Base-by-base conservation (phyloP, 2,797 vertebrate species). In the Heteromormyrus szaboi region DNA sequence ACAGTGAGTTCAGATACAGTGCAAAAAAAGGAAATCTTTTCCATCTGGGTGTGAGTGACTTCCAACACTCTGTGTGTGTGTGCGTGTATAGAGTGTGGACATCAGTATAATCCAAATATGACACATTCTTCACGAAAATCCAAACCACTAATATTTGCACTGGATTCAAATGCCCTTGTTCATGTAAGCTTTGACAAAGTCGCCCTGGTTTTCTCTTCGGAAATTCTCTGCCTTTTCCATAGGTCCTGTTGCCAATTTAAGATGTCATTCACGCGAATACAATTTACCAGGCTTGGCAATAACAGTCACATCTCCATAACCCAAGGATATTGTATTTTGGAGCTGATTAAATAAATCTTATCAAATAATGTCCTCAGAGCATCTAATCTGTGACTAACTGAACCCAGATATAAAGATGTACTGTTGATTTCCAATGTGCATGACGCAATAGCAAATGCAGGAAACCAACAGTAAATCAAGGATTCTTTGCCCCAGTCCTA, bases 71-170 rank as follows among this genome's bases (percentile, higher is more conserved):
- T 81, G 37, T 46, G 76, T 81, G 76, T 85, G 48, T 51, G 50
- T 62, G n/a, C 22, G 17, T 83, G 41, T 44, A 8, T 81, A 7
- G 51, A 17, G 85, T 44, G 85, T 41, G 53, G 85, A 86, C 85
- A 85, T 53, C 25, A 37, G 53, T 59, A 14, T 41, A 86, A 86
- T 86, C 17, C 50, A 56, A 59, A 37, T 56, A 56, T 41, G 53
- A 56, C 85, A 41, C 85, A n/a, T 84, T 84, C 51, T 86, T 56
- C 22, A 33, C 6, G 25, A 41, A 56, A 54, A 37, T 56, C 85
- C 29, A 86, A 86, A 86, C 85, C 85, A 56, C 85, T 37, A 56
- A 54, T 53, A 86, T 41, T 86, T 86, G 85, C 50, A 86, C 53
- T 37, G 17, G 29, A 56, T 86, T 41, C 85, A 86, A 56, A 56